Conservation (phyloP, 2,113 vertebrate genomes). For the Forbesichthys agassizii region DNA sequence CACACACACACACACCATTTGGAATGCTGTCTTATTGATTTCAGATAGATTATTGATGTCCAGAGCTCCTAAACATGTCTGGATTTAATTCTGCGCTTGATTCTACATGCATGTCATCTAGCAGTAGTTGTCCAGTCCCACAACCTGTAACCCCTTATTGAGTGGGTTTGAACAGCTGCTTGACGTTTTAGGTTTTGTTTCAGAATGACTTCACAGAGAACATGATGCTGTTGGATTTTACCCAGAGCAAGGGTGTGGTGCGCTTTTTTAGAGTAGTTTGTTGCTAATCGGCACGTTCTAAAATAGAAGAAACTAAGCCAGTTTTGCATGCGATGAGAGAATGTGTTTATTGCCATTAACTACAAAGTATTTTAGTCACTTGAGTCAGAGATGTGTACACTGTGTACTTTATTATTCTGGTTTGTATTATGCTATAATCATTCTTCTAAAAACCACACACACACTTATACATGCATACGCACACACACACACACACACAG, state of each 20-base stretch:
- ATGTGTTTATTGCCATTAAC: not conserved
- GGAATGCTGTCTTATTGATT: not conserved
- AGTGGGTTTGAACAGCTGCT: slow-evolving; percentile 35
- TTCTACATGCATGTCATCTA: not conserved
- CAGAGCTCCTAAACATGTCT: not conserved
- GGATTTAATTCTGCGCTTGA: not conserved
- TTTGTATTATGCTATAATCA: slow-evolving; percentile 8
- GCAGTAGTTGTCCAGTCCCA: not conserved
- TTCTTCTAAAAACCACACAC: no score
- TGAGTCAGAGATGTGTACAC: no score
- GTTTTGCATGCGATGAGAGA: not conserved
- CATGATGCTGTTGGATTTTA: slow-evolving; percentile 21
- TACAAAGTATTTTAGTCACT: not conserved
- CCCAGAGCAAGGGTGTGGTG: slow-evolving; percentile 3
- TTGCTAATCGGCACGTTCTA: not conserved
- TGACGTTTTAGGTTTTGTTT: slow-evolving; percentile 32
- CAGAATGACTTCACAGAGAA: slow-evolving; percentile 21
- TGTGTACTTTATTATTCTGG: not conserved
- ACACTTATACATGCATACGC: no score
- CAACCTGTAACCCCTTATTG: not conserved
- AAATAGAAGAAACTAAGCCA: not conserved
- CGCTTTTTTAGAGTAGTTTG: not conserved
- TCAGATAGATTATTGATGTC: slow-evolving; percentile 18
- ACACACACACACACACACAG: not conserved
- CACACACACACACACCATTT: not conserved